Evolutionary conservation across 1,140 invertebrate genomes (phyloP), one percentile per base, ranked within the genome.

Genomic region (Drosophila miranda): DNA sequence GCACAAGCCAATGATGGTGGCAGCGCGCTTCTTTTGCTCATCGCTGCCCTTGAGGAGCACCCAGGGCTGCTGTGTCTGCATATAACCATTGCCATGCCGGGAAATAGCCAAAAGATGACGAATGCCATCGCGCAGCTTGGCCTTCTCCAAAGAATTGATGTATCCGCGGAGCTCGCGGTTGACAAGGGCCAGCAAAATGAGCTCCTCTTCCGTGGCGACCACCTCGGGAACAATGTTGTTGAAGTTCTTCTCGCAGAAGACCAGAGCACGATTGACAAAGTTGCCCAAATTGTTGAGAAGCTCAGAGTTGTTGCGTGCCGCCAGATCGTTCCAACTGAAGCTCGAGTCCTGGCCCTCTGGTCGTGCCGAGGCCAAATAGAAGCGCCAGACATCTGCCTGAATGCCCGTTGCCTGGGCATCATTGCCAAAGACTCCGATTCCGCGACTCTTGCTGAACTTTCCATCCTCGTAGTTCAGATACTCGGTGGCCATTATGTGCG

Each of bases 401-500:
- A 99, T 99, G n/a, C 95, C 94, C 0, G 94, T 95, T n/a, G 94
- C 93, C 91, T 95, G 93, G 5, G 97, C 98, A 91, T 99, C 96
- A 58, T 96, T 91, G 3, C 99, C 99, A 92, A 99, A 99, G 1
- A 99, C 98, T n/a, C 99, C 99, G 23, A 98, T 95, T 13, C 98
- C 98, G 73, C 99, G 93, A 41, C 98, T 99, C 91, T 99, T 99
- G 3, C 98, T 99, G 90, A 99, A 99, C 91, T 99, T 99, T 0
- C 96, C 96, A 90, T 99, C 98, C 92, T 99, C 99, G 90, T 99
- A 99, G 91, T 99, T 99, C n/a, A 99, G 92, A 91, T 99, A 99
- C 89, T 99, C 99, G 73, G 96, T 99, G 13, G 98, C 98, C 92
- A 97, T 96, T 48, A 99, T 93, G 91, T 99, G 95, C 38, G 95